Evolutionary conservation across 2,113 vertebrate genomes (phyloP), one percentile per base, ranked within the genome.

Genomic region (Balaeniceps rex): DNA sequence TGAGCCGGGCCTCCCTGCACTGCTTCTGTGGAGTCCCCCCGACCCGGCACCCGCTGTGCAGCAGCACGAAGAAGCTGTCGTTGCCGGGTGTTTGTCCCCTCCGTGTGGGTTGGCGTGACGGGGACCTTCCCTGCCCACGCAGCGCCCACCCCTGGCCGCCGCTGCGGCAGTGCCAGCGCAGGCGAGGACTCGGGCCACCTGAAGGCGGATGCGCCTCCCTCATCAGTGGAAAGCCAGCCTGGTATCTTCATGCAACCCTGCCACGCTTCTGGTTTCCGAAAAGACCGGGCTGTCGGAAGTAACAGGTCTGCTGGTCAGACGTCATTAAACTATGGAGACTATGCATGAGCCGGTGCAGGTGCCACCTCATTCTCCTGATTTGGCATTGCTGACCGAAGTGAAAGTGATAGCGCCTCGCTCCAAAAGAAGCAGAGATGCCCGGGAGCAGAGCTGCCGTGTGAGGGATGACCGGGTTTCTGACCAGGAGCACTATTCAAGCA

Each of bases 151-250:
- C 29, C 3, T 4, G 2, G 11, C 44, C 7, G 29, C 34, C 1
- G 0, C 51, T 9, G 57, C 1, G 1, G 4, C 36, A 7, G n/a
- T 3, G 3, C 18, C 31, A 9, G 24, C 0, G 5, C 38, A 15
- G 42, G 13, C 2, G 8, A 11, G 9, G 5, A 6, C 5, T 60
- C 55, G 25, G 26, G 23, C 26, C 85, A 63, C 12, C 54, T 3
- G 38, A 58, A 31, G 31, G 19, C 4, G 1, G 11, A 14, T 52
- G 65, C 66, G 14, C 31, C 63, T 28, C 28, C 12, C 21, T n/a
- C 17, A 2, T 2, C 1, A 0, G 52, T 69, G 58, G 42, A 57
- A 77, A 70, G 13, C 6, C 60, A 54, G 0, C 4, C 19, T 16
- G 49, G 7, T 22, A 6, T 12, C 76, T 74, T 38, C 36, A 10